Conservation (phyloP, 2,888 invertebrate genomes). For the Keiferia lycopersicella region DNA sequence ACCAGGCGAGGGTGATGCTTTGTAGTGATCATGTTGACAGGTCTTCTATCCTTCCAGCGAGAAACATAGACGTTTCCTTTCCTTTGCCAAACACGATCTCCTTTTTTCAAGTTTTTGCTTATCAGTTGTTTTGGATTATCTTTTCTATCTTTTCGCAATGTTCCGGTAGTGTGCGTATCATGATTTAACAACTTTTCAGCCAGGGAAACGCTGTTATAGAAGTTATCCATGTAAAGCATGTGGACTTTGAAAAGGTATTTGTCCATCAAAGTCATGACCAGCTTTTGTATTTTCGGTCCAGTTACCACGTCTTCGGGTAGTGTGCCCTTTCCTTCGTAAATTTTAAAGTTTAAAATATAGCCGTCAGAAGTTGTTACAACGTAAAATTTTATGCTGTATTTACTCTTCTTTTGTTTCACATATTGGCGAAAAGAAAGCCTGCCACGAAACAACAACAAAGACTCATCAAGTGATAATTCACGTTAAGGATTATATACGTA, state of each 20-base stretch:
- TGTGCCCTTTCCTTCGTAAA: conserved; percentile 28
- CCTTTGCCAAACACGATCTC: conserved; percentile 30
- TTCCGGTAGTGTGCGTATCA: conserved; percentile 31
- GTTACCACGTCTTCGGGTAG: too few species aligned
- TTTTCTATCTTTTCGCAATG: conserved; percentile 32
- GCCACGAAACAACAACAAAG: conserved; percentile 35
- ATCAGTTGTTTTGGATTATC: conserved; percentile 30
- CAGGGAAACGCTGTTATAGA: conserved; percentile 33
- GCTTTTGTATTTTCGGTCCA: conserved; percentile 22
- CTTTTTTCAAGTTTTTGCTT: conserved; percentile 31
- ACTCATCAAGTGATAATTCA: conserved; percentile 37
- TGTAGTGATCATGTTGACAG: conserved; percentile 32
- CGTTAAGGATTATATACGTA: conserved; percentile 30
- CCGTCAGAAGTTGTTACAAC: conserved; percentile 32
- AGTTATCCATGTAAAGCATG: conserved; percentile 32
- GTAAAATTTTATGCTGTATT: too few species aligned
- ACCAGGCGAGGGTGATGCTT: conserved; percentile 28
- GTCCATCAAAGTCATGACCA: conserved; percentile 27
- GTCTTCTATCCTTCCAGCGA: conserved; percentile 32
- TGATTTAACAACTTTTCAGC: conserved; percentile 30
- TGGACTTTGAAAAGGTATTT: conserved; percentile 33
- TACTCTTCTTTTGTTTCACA: conserved; percentile 36
- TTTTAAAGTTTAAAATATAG: conserved; percentile 32
- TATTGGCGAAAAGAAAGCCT: conserved; percentile 35
- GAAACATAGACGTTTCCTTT: conserved; percentile 32